Base-by-base conservation (phyloP, 2,888 invertebrate genomes). In the Tenodera sinensis region DNA sequence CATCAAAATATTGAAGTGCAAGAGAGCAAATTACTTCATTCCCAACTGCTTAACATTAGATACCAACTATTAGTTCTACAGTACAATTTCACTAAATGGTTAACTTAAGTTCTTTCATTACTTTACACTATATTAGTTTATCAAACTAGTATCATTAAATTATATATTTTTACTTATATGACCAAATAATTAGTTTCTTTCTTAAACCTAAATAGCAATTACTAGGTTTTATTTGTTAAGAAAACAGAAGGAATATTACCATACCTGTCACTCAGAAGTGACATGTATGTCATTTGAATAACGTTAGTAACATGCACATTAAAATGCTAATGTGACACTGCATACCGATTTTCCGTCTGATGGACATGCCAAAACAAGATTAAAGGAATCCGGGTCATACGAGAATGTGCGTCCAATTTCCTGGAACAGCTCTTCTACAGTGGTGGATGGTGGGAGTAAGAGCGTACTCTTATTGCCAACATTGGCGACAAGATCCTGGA, bases 361-460 rank as follows among this genome's bases (percentile, higher is more conserved):
- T 12, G 87, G 81, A n/a, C 87, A 42, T 30, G 81, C 88, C 54
- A 93, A 91, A 28, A 92, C 91, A 28, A 94, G 91, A 90, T 93
- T 93, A 91, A 94, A 93, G n/a, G 93, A 92, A 84, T 93, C 93
- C 20, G 93, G 92, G 89, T 94, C 93, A 91, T 94, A 94, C 89
- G 93, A 93, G 91, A 93, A 94, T 89, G 93, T 92, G 83, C 92
- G 92, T 7, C 93, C 93, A 47, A 95, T 93, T 90, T 94, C 94
- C 83, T 93, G 92, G 84, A 95, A 93, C 87, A 95, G 92, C 54
- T 93, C 92, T 47, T 92, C 92, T 54, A 94, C 93, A 12, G 93
- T 92, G 89, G 93, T 94, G 25, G 94, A 93, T 25, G 93, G 93
- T 28, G 94, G 93, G 84, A 93, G 91, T 27, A 91, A 91, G 83